These are phyloP conservation scores for Galago senegalensis DNA, from an alignment of 2,797 vertebrate species.

Conservation along the genomic window DNA sequence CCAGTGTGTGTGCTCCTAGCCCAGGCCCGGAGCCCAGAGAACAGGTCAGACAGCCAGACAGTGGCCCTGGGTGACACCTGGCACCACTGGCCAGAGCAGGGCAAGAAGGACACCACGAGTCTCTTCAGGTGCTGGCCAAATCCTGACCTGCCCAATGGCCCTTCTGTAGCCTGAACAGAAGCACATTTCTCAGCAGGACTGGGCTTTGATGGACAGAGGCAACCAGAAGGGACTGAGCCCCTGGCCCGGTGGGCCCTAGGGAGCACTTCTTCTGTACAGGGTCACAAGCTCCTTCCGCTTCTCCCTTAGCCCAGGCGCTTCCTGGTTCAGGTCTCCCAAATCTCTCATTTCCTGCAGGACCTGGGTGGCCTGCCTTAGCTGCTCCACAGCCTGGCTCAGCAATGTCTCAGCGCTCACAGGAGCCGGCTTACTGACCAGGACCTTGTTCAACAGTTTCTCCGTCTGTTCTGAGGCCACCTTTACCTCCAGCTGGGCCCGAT, in stretches of 20 bases:
- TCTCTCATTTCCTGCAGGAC: conserved; percentile 94
- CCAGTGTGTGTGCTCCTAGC: background rate
- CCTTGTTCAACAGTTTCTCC: conserved; percentile 91
- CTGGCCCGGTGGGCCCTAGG: conserved; percentile 81
- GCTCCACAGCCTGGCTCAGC: conserved; percentile 94
- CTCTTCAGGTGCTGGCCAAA: conserved; percentile 39
- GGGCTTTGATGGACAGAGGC: background rate
- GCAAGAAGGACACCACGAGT: conserved; percentile 34
- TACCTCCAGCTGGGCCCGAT: conserved; percentile 88
- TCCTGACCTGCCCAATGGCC: conserved; percentile 63
- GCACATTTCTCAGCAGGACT: conserved; percentile 73
- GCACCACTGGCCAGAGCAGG: background rate
- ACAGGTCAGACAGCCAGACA: background rate
- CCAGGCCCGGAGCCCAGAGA: background rate
- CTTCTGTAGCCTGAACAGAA: conserved; percentile 76
- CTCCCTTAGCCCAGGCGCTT: conserved; percentile 86
- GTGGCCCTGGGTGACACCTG: background rate
- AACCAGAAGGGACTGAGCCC: background rate
- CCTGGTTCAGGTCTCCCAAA: conserved; percentile 89
- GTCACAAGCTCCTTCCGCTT: conserved; percentile 89
- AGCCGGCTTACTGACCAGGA: conserved; percentile 85
- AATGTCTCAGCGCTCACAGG: conserved; percentile 89
- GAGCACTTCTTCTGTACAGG: conserved; percentile 91
- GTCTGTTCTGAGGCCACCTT: conserved; percentile 93
- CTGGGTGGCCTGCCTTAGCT: conserved; percentile 94